Evolutionary conservation across 2,888 invertebrate genomes (phyloP), one percentile per base, ranked within the genome.

Genomic region (Pollenia amentaria): DNA sequence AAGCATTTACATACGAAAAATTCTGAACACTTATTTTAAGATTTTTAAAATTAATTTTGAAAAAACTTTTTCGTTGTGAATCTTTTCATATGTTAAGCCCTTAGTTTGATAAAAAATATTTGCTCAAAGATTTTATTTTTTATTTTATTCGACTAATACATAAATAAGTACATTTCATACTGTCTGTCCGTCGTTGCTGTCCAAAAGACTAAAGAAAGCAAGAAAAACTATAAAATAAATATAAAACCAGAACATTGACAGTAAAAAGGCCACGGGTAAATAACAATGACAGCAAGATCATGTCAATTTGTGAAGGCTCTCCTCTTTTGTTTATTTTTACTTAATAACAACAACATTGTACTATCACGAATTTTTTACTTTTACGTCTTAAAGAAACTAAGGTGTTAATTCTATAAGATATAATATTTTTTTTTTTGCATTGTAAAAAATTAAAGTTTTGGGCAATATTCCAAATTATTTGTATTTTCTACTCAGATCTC

Each of bases 241-340:
- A 69, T 51, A 38, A 67, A 53, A 12, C 42, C 53, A 53, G 53
- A 79, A 55, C 44, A 64, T 55, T 62, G 48, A 12, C 38, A 48
- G 55, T 80, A 72, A 80, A 72, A 10, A 55, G 72, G 64, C 70
- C 79, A 53, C 55, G 72, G 72, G 44, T 72, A 72, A 72, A 80
- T 55, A 72, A 72, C 29, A 55, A 44, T 72, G 53, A 64, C 70
- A 70, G 42, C n/a, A 40, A 69, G 70, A 70, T 21, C 38, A 79
- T 79, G 18, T 79, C 70, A 51, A 64, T 70, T 62, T 38, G 21
- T 76, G 64, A 64, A 53, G 11, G 53, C 38, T 57, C 8, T 55
- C 9, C 9, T 38, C 12, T 53, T 40, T n/a, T 53, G 21, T 8
- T 42, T 21, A 4, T 9, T 29, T 51, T 44, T 65, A 42, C 18